Base-by-base conservation (phyloP, 2,113 vertebrate genomes). In the Lamprotornis superbus region DNA sequence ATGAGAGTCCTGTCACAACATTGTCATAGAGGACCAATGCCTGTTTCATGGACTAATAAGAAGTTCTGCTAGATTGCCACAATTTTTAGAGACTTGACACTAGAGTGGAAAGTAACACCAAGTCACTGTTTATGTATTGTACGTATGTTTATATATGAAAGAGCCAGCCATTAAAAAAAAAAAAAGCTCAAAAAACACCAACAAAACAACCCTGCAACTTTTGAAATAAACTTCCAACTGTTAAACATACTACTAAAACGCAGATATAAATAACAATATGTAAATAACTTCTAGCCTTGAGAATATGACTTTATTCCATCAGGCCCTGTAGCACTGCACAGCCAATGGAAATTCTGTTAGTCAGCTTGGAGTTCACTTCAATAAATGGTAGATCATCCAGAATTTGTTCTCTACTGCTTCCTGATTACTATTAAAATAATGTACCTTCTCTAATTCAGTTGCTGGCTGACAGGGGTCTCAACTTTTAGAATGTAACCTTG, bases 171-270 rank as follows among this genome's bases (percentile, higher is more conserved):
- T 37, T 67, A 25, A 40, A 40, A 39, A 39, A 39, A 39, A 39
- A 27, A 28, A 31, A 22, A 10, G 2, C 2, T 10, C 4, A 23
- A 31, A 35, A 46, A 61, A 5, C 3, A 31, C 10, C 19, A 60
- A 31, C 8, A 57, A 31, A 50, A 19, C 3, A 37, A 5, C 1
- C 1, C 7, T 11, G 64, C 2, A 1, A 10, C 17, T 46, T 83
- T 49, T 52, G 22, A 85, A 90, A 70, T 67, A 61, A 88, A 52
- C 15, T 64, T 64, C 27, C 39, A 15, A 49, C 5, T 69, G 33
- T 69, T 69, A 83, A 93, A 56, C 14, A 49, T 46, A 21, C 9
- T 57, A 57, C 14, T 81, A 61, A 57, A 89, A 68, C 21, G 33
- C 1, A 3, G 24, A 39, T 83, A 74, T 49, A 83, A 91, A 89